Evolutionary conservation across 2,888 invertebrate genomes (phyloP), one percentile per base, ranked within the genome.

Genomic region (Rhabditoides inermis): DNA sequence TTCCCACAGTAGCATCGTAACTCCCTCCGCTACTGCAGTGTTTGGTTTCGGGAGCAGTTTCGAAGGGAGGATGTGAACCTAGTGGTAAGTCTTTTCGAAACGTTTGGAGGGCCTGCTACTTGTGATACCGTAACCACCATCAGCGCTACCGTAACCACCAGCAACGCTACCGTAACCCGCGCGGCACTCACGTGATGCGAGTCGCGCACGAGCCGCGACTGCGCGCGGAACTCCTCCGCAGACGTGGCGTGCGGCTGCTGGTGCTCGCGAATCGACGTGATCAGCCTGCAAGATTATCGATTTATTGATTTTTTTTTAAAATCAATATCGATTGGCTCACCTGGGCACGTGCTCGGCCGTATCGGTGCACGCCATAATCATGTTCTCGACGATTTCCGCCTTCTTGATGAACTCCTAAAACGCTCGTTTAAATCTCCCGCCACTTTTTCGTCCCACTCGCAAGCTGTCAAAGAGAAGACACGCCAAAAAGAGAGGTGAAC

Each of bases 321-420:
- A n/a, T n/a, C n/a, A n/a, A n/a, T n/a, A n/a, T 35, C 30, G 18
- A n/a, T 18, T 18, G 15, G 7, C 30, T 52, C 48, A 63, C 61
- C 55, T 54, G 3, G 80, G 78, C 28, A 81, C 65, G 53, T 77
- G 74, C 48, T 78, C 77, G 46, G 78, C 77, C 20, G 79, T 77
- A 46, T 75, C 71, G 2, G 67, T 67, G 0, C 84, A 84, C 45
- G 72, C 72, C 36, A 61, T 54, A n/a, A 65, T 57, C 45, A 75
- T 53, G 15, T 57, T 57, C 47, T 73, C 70, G 15, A 55, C 51
- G 51, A 60, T 55, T 2, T 58, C 55, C 25, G 47, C 42, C 23
- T 51, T 52, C 7, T 56, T 54, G 47, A 66, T 65, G 35, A 64
- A 49, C 37, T 70, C 67, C 60, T 69, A 65, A 48, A 67, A 63